phyloP scores from a whole-genome alignment of 2,888 invertebrate species.

The Laspeyria flexula region DNA sequence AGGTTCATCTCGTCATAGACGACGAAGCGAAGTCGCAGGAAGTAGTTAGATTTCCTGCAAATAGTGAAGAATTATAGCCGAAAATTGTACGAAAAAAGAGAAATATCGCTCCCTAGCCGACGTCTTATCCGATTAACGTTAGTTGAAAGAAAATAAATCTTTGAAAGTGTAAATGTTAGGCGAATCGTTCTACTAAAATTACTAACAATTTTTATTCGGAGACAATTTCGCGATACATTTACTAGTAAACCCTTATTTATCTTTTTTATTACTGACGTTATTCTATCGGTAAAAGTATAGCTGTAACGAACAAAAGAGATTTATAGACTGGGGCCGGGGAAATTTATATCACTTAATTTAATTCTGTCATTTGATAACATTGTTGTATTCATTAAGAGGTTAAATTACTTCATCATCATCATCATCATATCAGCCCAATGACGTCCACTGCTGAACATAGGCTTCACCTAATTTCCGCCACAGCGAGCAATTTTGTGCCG shows the following conservation, averaged over 20 bases:
- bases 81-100: conserved; percentile 15
- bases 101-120: conserved; percentile 21
- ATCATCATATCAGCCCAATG: too few species aligned
- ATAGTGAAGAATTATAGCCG: background rate
- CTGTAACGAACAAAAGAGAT: conserved; percentile 16
- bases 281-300: conserved; percentile 7
- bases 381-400: background rate
- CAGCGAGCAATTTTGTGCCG: too few species aligned
- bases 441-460: too few species aligned
- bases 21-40: too few species aligned
- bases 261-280: conserved; percentile 10
- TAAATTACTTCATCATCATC: too few species aligned
- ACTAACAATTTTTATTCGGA: conserved; percentile 8
- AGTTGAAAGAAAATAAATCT: conserved; percentile 33
- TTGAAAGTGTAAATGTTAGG: conserved; percentile 11
- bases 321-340: conserved; percentile 22
- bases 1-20: too few species aligned
- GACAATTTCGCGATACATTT: conserved; percentile 5
- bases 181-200: conserved; percentile 19
- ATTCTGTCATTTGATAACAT: conserved; percentile 8
- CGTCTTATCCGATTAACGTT: conserved; percentile 33
- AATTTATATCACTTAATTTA: conserved; percentile 27
- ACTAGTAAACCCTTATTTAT: conserved; percentile 10
- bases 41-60: too few species aligned
- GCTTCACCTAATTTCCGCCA: too few species aligned